Evolutionary conservation across 1,140 invertebrate species (phyloP).

Genomic region (Cyclargus thomasi): DNA sequence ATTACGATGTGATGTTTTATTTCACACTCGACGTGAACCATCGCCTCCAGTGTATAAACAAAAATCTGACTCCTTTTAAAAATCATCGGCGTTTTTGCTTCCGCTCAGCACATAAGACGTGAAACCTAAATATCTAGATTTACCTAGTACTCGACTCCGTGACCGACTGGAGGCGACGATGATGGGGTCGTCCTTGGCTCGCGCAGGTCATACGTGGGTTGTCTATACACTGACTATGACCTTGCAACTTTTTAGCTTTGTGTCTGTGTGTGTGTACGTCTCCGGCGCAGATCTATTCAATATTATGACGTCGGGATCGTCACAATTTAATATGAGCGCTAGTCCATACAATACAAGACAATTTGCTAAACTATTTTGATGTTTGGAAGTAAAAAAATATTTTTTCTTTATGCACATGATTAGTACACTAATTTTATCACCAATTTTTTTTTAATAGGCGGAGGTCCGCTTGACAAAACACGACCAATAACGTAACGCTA

Average conservation of each 20-base stretch:
- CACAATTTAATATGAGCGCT: neutral
- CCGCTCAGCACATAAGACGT: neutral
- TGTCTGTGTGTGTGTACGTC: neutral
- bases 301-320: neutral
- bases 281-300: neutral
- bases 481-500: too few relatives aligned
- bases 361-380: too few relatives aligned
- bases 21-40: neutral
- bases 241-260: neutral
- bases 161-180: neutral
- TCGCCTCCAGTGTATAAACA: neutral
- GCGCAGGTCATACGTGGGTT: constrained; percentile 2
- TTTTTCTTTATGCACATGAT: too few relatives aligned
- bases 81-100: neutral
- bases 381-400: too few relatives aligned
- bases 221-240: neutral
- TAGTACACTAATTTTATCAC: too few relatives aligned
- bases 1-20: neutral
- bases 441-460: too few relatives aligned
- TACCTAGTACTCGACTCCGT: neutral
- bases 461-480: too few relatives aligned
- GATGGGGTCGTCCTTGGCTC: neutral
- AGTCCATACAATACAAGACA: neutral
- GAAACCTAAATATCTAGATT: neutral
- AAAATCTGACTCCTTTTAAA: neutral